phyloP scores from a whole-genome alignment of 1,140 invertebrate species.

The Solenopsis fugax region DNA sequence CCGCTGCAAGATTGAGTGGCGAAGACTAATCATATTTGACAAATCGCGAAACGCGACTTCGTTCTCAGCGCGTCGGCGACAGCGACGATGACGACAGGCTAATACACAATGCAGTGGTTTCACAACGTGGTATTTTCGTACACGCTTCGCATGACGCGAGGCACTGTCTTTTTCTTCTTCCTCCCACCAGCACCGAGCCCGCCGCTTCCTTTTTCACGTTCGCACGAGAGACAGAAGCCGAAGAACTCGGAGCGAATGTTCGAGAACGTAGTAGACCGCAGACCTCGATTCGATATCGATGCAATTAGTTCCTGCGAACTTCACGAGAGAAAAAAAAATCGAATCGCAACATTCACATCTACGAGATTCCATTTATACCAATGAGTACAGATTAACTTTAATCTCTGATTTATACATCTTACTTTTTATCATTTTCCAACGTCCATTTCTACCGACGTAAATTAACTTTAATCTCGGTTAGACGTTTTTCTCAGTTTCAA shows the following conservation, averaged over 20 bases:
- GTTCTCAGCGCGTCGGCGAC: not conserved
- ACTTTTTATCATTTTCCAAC: too few relatives aligned
- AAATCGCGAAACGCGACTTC: not conserved
- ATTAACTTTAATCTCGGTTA: too few relatives aligned
- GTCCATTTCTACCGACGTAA: too few relatives aligned
- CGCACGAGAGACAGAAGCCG: not conserved
- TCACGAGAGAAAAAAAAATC: not conserved
- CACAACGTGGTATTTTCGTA: constrained; percentile 55
- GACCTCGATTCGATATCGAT: not conserved
- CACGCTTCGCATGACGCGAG: not conserved
- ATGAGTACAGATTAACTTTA: too few relatives aligned
- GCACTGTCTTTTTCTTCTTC: not conserved
- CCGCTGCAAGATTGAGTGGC: not conserved
- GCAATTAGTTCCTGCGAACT: not conserved
- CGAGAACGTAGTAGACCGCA: not conserved
- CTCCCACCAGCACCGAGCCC: too few relatives aligned
- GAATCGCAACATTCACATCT: not conserved
- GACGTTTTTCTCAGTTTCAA: too few relatives aligned
- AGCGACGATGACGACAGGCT: not conserved
- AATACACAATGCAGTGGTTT: constrained; percentile 35
- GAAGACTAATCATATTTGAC: not conserved
- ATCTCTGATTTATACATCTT: too few relatives aligned
- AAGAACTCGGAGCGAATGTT: not conserved
- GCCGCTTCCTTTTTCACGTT: not conserved
- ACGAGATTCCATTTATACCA: not conserved